Evolutionary conservation across 2,797 vertebrate genomes (phyloP), one percentile per base, ranked within the genome.

Genomic region (Limnodromus scolopaceus): DNA sequence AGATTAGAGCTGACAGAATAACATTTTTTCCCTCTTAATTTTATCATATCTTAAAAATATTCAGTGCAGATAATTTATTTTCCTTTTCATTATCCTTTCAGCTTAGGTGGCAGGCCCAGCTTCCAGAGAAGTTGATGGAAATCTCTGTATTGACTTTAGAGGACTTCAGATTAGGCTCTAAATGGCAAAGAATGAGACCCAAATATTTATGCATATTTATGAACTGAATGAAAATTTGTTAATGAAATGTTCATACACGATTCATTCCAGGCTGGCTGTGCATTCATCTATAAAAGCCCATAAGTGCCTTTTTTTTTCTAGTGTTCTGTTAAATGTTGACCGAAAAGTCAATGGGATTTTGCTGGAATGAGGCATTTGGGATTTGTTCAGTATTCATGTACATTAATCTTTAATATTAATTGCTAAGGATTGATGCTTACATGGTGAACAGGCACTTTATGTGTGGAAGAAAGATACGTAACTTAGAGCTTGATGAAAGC

Each of bases 151-250:
- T 91, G 83, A 83, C 86, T 89, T 92, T 25, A 84, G 38, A 81
- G 28, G 18, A 80, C 70, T 92, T 81, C 19, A 57, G 55, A 75
- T 77, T 53, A 68, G 64, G 17, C 55, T 91, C 46, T 81, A 86
- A 89, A 76, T 85, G 64, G 68, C 34, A 69, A 93, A 87, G 75
- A 93, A 87, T 32, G 57, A 91, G n/a, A 30, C 45, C 38, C 41
- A 85, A 93, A 95, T 94, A 89, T 87, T 87, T 93, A 79, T 91
- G 48, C 41, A 87, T 91, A 93, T 96, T 92, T 95, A 96, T 94
- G 81, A 91, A 75, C 12, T 1, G 49, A 68, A 54, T 34, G 49
- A 87, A 90, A 83, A 95, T 54, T 87, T 85, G 28, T 71, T 92
- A 96, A 96, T 77, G 74, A 95, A 90, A 87, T 96, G 94, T 91